Base-by-base conservation (phyloP, 2,888 invertebrate species). In the Clivina fossor region DNA sequence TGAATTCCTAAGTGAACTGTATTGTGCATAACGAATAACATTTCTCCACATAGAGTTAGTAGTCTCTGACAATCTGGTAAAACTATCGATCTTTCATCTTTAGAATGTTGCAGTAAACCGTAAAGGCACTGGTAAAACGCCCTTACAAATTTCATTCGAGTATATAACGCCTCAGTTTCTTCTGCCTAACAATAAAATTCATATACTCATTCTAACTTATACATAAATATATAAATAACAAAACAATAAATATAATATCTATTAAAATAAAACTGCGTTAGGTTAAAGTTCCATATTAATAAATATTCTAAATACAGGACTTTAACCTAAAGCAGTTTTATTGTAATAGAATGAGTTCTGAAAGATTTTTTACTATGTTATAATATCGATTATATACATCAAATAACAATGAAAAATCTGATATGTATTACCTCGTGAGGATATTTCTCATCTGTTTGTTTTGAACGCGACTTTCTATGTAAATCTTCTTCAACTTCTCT, bases 401-500 rank as follows among this genome's bases (percentile, higher is more conserved):
- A n/a, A n/a, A n/a, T n/a, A n/a, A n/a, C n/a, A n/a, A n/a, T n/a
- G n/a, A n/a, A n/a, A n/a, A n/a, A n/a, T n/a, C n/a, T n/a, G n/a
- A n/a, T n/a, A n/a, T n/a, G n/a, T n/a, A n/a, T 38, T 40, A 55
- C 47, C 11, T 55, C 55, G 22, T 40, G 55, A 19, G 37, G 35
- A 40, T 35, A 55, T 20, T 47, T 55, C 16, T 55, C 55, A 3
- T 53, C 53, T 11, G 28, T 16, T 11, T 51, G 80, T 65, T 79
- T 78, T 61, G 76, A 78, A 61, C 82, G 78, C 56, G 83, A 81
- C 63, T 83, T 85, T 62, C 86, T 83, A 65, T 87, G 85, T 11
- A 91, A 73, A 62, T 95, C 94, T 66, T 96, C 96, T 70, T 97
- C 97, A 19, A 92, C 89, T 72, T 95, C 93, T 64, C 90, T 81